A percentile compares a stretch with the other conserved stretches of the same genome.
Evolutionary conservation across 2,113 vertebrate genomes (phyloP).

Genomic region (Procavia capensis): DNA sequence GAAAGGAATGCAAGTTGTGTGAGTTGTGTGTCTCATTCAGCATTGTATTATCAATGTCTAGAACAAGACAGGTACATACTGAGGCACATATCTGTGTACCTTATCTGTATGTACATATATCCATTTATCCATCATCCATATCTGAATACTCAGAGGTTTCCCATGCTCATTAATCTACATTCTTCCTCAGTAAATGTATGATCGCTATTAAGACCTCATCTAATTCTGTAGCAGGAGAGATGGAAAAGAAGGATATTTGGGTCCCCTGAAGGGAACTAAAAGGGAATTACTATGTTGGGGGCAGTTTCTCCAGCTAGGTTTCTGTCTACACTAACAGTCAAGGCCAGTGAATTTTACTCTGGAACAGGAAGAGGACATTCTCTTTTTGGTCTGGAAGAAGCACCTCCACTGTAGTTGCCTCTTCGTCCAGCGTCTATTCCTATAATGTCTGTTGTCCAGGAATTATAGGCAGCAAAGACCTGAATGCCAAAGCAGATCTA

Average conservation of each 20-base stretch:
- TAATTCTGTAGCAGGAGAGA: not conserved
- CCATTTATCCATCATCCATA: not conserved
- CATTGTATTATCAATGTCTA: conserved; percentile 15
- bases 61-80: not conserved
- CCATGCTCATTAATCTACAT: not conserved
- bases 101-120: no score
- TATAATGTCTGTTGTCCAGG: not conserved
- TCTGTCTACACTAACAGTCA: not conserved
- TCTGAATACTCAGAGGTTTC: not conserved
- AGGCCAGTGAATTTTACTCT: not conserved
- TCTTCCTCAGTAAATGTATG: not conserved
- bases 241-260: not conserved
- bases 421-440: not conserved
- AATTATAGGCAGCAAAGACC: not conserved
- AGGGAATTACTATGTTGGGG: not conserved
- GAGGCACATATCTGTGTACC: not conserved
- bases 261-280: not conserved
- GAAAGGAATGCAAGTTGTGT: conserved; percentile 32
- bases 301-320: not conserved
- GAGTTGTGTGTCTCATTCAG: not conserved
- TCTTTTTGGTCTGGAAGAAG: not conserved
- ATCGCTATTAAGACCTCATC: not conserved
- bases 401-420: not conserved
- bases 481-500: not conserved
- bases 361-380: not conserved